Conservation (phyloP, 2,797 vertebrate species). For the Pipistrellus kuhlii region DNA sequence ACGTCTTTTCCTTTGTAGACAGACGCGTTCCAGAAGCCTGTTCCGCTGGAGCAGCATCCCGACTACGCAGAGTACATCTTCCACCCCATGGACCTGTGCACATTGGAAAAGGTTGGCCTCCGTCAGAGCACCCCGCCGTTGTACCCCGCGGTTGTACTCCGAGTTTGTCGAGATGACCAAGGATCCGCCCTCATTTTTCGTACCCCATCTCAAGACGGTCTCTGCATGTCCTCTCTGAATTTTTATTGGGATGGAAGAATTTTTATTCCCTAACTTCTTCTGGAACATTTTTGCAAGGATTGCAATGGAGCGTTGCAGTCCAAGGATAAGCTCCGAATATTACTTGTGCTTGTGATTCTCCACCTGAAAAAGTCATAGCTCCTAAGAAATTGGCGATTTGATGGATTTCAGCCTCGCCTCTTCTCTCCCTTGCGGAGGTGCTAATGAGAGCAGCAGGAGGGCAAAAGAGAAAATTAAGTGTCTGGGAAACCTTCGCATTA, state of each 20-base stretch:
- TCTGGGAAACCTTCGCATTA: conserved; percentile 26
- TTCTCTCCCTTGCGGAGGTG: conserved; percentile 6
- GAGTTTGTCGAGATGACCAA: background rate
- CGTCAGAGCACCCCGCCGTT: background rate
- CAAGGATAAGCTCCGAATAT: background rate
- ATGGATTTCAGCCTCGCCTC: background rate
- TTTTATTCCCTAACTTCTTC: background rate
- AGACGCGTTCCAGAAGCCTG: conserved; percentile 98
- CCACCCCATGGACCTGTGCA: conserved; percentile 98
- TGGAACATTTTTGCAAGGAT: background rate
- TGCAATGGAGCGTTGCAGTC: background rate
- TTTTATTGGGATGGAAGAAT: background rate
- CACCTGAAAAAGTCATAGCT: background rate
- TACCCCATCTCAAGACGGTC: background rate
- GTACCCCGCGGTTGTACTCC: background rate
- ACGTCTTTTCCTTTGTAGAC: conserved; percentile 89
- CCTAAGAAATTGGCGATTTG: background rate
- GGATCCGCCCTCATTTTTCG: background rate
- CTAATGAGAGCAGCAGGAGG: conserved; percentile 46
- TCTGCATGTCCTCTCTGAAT: background rate
- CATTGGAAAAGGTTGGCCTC: conserved; percentile 96
- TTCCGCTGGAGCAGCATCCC: conserved; percentile 97
- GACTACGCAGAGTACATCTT: conserved; percentile 99
- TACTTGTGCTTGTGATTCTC: background rate
- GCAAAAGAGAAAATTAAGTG: conserved; percentile 21